Evolutionary conservation across 2,888 invertebrate species (phyloP).

Genomic region (Fragum whitleyi): DNA sequence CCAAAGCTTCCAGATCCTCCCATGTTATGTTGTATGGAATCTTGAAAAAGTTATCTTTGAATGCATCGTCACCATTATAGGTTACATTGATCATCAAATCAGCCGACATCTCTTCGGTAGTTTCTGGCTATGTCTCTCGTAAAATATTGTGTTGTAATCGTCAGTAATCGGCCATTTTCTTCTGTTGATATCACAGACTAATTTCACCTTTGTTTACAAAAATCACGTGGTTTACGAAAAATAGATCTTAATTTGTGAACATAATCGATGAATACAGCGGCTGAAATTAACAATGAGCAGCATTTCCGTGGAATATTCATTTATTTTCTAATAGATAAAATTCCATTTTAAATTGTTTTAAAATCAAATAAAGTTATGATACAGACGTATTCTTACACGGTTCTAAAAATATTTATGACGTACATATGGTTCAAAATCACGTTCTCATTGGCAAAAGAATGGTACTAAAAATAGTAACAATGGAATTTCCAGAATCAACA

Average conservation of each 20-base stretch:
- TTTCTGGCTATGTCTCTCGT: conserved; percentile 16
- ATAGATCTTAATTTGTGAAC: conserved; percentile 25
- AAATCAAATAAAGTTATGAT: too few species aligned
- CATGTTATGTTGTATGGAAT: conserved; percentile 63
- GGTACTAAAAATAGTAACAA: not conserved
- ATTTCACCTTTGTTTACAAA: conserved; percentile 52
- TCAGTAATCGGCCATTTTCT: conserved; percentile 54
- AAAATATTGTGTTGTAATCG: conserved; percentile 23
- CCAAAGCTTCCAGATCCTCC: conserved; percentile 70
- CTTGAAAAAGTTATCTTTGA: conserved; percentile 58
- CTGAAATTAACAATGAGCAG: too few species aligned
- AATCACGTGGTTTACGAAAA: conserved; percentile 52
- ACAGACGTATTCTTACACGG: not conserved
- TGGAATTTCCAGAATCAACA: conserved; percentile 6
- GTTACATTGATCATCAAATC: conserved; percentile 49
- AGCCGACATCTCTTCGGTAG: conserved; percentile 31
- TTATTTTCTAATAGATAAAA: too few species aligned
- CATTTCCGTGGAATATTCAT: too few species aligned
- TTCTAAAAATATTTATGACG: conserved; percentile 10
- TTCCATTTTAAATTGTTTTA: not conserved
- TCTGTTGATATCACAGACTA: conserved; percentile 51
- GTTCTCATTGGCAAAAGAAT: conserved; percentile 17
- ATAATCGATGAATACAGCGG: too few species aligned
- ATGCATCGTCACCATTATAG: conserved; percentile 53
- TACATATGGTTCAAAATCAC: not conserved